A percentile compares a stretch with the other conserved stretches of the same genome.
phyloP scores from a whole-genome alignment of 2,888 invertebrate genomes.

The Agonopterix heracliana region DNA sequence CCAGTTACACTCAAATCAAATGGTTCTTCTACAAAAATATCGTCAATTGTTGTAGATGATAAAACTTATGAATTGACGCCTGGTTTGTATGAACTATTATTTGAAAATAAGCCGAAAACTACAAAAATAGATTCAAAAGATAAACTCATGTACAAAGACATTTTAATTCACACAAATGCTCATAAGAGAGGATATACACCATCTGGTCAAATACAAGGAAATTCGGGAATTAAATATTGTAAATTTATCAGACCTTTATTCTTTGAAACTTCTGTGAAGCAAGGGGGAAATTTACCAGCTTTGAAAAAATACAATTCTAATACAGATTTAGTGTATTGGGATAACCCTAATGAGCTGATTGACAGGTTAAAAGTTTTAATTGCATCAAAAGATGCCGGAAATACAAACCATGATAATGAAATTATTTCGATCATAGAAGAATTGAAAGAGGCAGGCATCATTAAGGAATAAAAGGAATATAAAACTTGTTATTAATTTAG shows the following conservation, averaged over 20 bases:
- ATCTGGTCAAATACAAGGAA: neutral
- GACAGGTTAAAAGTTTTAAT: too few relatives aligned
- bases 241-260: neutral
- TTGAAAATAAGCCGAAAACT: neutral
- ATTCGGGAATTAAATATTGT: neutral
- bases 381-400: slow-evolving; percentile 17
- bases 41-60: neutral
- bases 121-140: neutral
- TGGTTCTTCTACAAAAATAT: too few relatives aligned
- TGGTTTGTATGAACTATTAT: neutral
- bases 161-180: neutral
- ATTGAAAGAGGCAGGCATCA: slow-evolving; percentile 18
- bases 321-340: slow-evolving; percentile 1
- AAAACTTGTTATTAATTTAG: neutral
- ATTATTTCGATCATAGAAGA: slow-evolving; percentile 31
- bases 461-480: slow-evolving; percentile 4
- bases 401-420: slow-evolving; percentile 21
- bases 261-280: neutral
- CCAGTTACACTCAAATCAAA: neutral
- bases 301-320: slow-evolving; percentile 10
- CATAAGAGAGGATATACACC: neutral
- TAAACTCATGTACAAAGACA: neutral
- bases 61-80: neutral
- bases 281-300: neutral
- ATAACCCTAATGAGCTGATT: slow-evolving; percentile 14